Percentiles rank a stretch among this genome's conserved stretches.
These are phyloP conservation scores for Coregonus clupeaformis DNA, from an alignment of 2,113 vertebrate species.

Conservation along the genomic window DNA sequence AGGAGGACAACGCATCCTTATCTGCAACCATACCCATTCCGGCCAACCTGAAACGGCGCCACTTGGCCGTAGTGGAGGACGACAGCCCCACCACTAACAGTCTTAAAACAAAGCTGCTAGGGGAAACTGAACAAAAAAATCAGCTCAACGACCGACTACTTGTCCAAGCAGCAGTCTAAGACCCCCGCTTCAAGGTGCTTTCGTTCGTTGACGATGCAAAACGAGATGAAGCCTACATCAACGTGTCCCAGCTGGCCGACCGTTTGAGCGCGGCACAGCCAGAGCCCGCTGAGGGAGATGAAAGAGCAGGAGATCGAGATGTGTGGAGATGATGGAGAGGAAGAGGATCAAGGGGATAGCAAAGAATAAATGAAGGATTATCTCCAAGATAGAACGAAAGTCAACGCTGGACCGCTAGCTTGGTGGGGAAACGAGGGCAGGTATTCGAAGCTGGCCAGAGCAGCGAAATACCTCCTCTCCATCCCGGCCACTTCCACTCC, in stretches of 20 bases:
- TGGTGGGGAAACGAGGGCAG: slow-evolving; percentile 6
- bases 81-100: not conserved
- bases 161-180: slow-evolving; percentile 10
- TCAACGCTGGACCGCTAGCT: slow-evolving; percentile 2
- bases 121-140: not conserved
- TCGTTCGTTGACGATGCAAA: slow-evolving; percentile 1
- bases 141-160: not conserved
- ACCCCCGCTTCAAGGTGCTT: slow-evolving; percentile 11
- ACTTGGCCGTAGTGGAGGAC: slow-evolving; percentile 1
- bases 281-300: not conserved
- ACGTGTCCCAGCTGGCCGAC: not conserved
- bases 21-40: slow-evolving; percentile 16
- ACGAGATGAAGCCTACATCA: slow-evolving; percentile 1
- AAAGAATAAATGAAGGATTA: not conserved
- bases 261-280: not conserved
- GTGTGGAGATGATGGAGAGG: not conserved
- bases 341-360: not conserved
- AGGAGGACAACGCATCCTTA: slow-evolving; percentile 11
- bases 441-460: not conserved
- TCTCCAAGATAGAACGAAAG: not conserved
- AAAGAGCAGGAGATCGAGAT: not conserved
- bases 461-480: no score
- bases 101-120: not conserved
- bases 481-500: no score
- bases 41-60: slow-evolving; percentile 1